Evolutionary conservation across 2,797 vertebrate genomes (phyloP).

Genomic region (Enteromius paludinosus): DNA sequence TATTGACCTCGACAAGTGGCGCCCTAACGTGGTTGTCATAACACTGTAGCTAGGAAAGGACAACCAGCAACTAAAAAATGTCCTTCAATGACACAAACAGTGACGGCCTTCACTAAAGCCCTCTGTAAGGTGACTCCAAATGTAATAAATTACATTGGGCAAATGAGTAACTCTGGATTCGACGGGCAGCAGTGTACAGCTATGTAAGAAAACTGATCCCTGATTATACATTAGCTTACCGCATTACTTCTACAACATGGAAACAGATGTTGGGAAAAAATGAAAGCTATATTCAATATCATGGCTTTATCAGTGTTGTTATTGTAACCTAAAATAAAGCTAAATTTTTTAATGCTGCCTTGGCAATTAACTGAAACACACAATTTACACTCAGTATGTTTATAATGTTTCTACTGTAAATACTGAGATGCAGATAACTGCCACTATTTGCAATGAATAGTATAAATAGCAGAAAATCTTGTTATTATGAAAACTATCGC

Average conservation of each 20-base stretch:
- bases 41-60: slow-evolving; percentile 12
- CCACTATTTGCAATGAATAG: too few species aligned
- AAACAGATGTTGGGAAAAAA: not conserved
- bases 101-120: not conserved
- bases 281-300: not conserved
- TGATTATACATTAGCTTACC: not conserved
- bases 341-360: not conserved
- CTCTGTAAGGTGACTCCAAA: slow-evolving; percentile 12
- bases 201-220: not conserved
- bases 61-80: slow-evolving; percentile 22
- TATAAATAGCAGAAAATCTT: too few species aligned
- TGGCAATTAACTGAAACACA: not conserved
- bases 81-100: slow-evolving; percentile 34
- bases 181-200: not conserved
- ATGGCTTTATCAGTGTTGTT: not conserved
- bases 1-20: slow-evolving; percentile 14
- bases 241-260: not conserved
- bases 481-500: too few species aligned
- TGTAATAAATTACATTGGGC: slow-evolving; percentile 12
- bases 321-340: not conserved
- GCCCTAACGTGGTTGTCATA: slow-evolving; percentile 13
- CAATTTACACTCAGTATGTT: too few species aligned
- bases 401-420: too few species aligned
- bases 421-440: too few species aligned
- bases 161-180: not conserved